A percentile compares a stretch with the other conserved stretches of the same genome.
phyloP scores from a whole-genome alignment of 2,113 vertebrate species.

The Desmodus rotundus region DNA sequence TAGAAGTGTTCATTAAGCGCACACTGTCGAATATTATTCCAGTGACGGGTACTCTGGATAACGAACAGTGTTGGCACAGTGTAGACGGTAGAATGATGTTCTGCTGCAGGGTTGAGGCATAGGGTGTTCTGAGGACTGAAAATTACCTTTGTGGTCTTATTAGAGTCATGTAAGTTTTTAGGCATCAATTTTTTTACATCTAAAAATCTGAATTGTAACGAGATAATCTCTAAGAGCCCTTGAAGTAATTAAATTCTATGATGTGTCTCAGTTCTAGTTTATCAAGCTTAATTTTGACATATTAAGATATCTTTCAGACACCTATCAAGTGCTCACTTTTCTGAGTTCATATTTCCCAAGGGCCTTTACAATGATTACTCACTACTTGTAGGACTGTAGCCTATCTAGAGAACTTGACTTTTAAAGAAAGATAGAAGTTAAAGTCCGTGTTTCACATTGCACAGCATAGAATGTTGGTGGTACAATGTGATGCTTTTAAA shows the following conservation, averaged over 20 bases:
- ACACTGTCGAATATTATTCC: not conserved
- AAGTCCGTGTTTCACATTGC: not conserved
- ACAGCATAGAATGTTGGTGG: not conserved
- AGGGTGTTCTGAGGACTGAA: not conserved
- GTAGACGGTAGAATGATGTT: not conserved
- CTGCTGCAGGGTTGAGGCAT: not conserved
- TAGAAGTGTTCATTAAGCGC: not conserved
- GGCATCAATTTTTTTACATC: not conserved
- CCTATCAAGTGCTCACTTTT: not conserved
- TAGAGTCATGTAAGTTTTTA: not conserved
- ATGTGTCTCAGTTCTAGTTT: not conserved
- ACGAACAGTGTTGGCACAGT: not conserved
- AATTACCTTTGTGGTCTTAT: not conserved
- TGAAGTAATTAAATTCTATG: not conserved
- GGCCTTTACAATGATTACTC: not conserved
- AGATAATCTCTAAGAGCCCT: not conserved
- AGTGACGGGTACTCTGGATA: not conserved
- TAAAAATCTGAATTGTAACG: not conserved
- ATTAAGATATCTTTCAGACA: not conserved
- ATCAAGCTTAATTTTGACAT: not conserved
- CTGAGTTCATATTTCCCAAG: not conserved
- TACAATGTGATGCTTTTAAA: not conserved
- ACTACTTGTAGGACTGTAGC: not conserved
- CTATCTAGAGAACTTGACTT: not conserved
- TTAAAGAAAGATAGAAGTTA: constrained; percentile 1